Evolutionary conservation across 1,140 invertebrate species (phyloP).

Genomic region (Drosophila kohkoa): DNA sequence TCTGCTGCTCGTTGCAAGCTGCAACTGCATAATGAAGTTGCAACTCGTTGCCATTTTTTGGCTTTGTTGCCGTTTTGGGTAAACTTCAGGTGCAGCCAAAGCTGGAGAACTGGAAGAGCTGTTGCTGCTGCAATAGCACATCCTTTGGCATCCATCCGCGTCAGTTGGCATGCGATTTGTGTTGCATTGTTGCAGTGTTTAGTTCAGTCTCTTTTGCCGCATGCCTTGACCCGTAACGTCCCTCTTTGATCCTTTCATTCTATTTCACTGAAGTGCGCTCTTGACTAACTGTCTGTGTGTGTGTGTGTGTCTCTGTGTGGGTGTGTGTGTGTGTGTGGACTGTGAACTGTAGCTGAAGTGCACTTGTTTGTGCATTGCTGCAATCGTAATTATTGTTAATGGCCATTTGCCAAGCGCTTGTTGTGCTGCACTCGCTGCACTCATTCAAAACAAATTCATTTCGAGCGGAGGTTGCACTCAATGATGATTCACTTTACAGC

Average conservation of each 20-base stretch:
- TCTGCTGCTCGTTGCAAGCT: slow-evolving; percentile 4
- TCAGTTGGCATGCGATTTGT: slow-evolving; percentile 37
- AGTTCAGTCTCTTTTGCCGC: slow-evolving; percentile 16
- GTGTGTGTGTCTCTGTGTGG: slow-evolving; percentile 2
- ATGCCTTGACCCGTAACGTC: slow-evolving; percentile 10
- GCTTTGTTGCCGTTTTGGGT: slow-evolving; percentile 32
- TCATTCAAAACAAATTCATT: slow-evolving; percentile 41
- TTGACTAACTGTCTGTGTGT: slow-evolving; percentile 26
- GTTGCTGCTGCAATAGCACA: slow-evolving; percentile 13
- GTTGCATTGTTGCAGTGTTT: slow-evolving; percentile 39
- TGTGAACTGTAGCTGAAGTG: slow-evolving; percentile 53
- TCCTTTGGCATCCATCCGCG: slow-evolving; percentile 31
- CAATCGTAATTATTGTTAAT: slow-evolving; percentile 82
- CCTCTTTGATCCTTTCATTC: neutral
- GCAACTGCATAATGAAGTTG: slow-evolving; percentile 74
- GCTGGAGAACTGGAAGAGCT: neutral
- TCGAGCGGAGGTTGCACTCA: slow-evolving; percentile 20
- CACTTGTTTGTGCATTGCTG: slow-evolving; percentile 74
- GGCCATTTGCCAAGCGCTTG: slow-evolving; percentile 61
- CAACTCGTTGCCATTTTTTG: slow-evolving; percentile 59
- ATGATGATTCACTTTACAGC: slow-evolving; percentile 35
- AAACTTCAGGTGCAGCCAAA: slow-evolving; percentile 22
- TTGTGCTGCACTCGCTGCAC: slow-evolving; percentile 32
- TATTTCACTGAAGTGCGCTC: slow-evolving; percentile 28
- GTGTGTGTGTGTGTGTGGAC: slow-evolving; percentile 16